Evolutionary conservation across 2,797 vertebrate species (phyloP).

Genomic region (Darevskia mixta): DNA sequence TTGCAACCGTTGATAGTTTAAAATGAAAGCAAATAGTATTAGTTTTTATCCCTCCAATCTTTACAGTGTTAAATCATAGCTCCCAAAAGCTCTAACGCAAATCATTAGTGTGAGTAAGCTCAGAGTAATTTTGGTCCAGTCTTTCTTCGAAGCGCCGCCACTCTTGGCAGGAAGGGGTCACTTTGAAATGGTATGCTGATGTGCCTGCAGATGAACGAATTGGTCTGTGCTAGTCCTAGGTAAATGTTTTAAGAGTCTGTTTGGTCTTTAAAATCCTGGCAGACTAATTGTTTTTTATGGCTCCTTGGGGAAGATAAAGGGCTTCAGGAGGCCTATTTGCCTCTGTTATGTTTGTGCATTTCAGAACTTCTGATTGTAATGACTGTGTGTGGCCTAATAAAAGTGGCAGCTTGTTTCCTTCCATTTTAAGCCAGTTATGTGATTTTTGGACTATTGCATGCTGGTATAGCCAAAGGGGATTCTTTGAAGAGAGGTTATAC

Average conservation of each 20-base stretch:
- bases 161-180: not conserved
- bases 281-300: constrained; percentile 5
- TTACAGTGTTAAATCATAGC: not conserved
- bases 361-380: not conserved
- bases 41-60: not conserved
- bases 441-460: constrained; percentile 11
- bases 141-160: not conserved
- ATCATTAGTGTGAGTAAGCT: not conserved
- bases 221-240: not conserved
- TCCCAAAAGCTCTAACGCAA: not conserved
- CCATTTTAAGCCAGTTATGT: constrained; percentile 15
- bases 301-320: constrained; percentile 14
- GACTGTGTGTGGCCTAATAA: not conserved
- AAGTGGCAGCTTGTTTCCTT: not conserved
- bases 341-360: constrained; percentile 26
- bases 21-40: not conserved
- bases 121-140: not conserved
- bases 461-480: constrained; percentile 28
- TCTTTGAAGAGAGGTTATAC: constrained; percentile 21
- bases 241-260: constrained; percentile 20
- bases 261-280: not conserved
- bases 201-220: not conserved
- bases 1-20: not conserved
- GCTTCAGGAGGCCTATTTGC: not conserved
- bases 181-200: not conserved